Conservation (phyloP, 2,797 vertebrate genomes). For the Otolemur crassicaudatus region DNA sequence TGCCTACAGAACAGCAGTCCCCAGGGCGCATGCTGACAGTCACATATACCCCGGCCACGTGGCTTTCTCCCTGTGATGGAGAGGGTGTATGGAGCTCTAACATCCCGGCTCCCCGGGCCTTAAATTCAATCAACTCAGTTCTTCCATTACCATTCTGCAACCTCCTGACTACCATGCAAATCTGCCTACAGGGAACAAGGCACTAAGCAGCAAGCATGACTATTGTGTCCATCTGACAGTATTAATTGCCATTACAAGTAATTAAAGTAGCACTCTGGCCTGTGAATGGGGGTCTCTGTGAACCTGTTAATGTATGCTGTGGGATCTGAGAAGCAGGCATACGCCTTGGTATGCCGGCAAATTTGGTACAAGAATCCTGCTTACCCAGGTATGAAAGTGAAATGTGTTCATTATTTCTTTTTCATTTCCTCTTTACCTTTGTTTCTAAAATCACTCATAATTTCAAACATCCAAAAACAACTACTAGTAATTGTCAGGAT, state of each 20-base stretch:
- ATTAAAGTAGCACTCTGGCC: neutral
- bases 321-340: slow-evolving; percentile 2
- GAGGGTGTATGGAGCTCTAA: neutral
- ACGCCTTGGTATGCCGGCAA: neutral
- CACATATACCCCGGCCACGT: neutral
- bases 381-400: slow-evolving; percentile 17
- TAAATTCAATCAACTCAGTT: neutral
- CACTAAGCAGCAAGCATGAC: slow-evolving; percentile 6
- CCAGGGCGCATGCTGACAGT: neutral
- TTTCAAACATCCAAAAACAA: slow-evolving; percentile 45
- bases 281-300: neutral
- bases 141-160: neutral
- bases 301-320: neutral
- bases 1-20: neutral
- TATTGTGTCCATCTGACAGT: slow-evolving; percentile 28
- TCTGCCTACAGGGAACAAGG: slow-evolving; percentile 30
- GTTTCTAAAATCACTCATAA: slow-evolving; percentile 46
- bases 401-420: slow-evolving; percentile 16
- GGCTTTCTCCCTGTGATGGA: neutral
- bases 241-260: slow-evolving; percentile 45
- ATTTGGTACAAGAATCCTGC: neutral
- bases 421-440: slow-evolving; percentile 37
- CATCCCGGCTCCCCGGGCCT: neutral
- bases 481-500: slow-evolving; percentile 33
- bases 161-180: neutral